phyloP scores from a whole-genome alignment of 2,113 vertebrate species.

The Prinia subflava region DNA sequence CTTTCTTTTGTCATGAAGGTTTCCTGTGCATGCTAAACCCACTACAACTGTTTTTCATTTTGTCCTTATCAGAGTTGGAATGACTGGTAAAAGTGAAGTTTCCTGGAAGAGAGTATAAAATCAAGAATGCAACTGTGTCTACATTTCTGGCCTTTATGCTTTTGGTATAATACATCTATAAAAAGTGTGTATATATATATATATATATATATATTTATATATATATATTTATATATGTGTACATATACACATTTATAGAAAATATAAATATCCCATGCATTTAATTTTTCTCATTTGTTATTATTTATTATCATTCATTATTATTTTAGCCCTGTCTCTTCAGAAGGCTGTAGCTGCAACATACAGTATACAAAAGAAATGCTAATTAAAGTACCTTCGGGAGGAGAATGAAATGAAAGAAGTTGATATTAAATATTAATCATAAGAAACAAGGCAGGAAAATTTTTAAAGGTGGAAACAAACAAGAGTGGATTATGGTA shows the following conservation, averaged over 20 bases:
- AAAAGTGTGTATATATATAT: neutral
- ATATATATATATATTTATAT: no score
- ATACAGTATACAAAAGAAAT: neutral
- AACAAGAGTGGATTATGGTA: neutral
- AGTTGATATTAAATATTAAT: slow-evolving; percentile 4
- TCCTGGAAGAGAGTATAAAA: neutral
- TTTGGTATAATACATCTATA: neutral
- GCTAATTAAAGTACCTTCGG: slow-evolving; percentile 21
- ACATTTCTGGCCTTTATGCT: neutral
- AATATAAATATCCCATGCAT: neutral
- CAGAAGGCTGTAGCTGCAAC: neutral
- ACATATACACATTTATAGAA: neutral
- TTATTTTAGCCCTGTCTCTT: neutral
- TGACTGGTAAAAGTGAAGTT: neutral
- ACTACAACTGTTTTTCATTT: neutral
- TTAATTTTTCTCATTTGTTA: neutral
- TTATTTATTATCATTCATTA: neutral
- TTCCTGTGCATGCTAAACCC: neutral
- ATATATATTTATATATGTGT: no score
- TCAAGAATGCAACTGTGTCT: fast-evolving
- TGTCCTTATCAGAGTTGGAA: neutral
- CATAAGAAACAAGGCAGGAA: neutral
- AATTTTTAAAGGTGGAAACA: neutral
- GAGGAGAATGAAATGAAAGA: neutral
- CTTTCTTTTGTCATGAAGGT: neutral